These are phyloP conservation scores for Gallinago stenura DNA, from an alignment of 2,797 vertebrate species.

Conservation along the genomic window DNA sequence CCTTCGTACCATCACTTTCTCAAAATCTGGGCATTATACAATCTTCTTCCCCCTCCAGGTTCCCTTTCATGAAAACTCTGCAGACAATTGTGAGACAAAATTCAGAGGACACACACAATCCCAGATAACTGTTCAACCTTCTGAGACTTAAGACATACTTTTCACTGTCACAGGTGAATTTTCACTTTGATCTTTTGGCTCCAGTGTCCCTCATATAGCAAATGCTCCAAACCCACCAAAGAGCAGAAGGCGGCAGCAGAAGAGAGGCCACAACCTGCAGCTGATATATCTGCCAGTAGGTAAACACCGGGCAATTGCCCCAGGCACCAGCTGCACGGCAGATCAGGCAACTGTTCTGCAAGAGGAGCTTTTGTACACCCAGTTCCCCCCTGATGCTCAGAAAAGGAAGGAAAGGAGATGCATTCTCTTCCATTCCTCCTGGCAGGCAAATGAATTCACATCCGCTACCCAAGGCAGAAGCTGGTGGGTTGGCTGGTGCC, in stretches of 20 bases:
- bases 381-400: not conserved
- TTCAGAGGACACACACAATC: not conserved
- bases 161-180: not conserved
- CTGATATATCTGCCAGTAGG: not conserved
- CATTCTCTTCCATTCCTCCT: not conserved
- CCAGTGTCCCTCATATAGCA: not conserved
- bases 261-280: not conserved
- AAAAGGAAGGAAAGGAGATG: not conserved
- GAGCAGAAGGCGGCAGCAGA: not conserved
- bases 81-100: not conserved
- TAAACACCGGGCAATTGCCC: not conserved
- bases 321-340: rapidly evolving
- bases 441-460: not conserved
- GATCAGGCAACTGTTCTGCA: not conserved
- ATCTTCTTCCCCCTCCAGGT: not conserved
- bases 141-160: not conserved
- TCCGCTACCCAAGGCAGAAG: rapidly evolving
- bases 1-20: not conserved
- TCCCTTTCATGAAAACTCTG: not conserved
- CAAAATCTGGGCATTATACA: not conserved
- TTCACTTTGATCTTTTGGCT: not conserved
- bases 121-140: not conserved
- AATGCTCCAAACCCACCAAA: not conserved
- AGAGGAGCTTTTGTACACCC: not conserved
- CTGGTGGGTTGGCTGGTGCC: not conserved